These are phyloP conservation scores for Papilio aristodemus DNA, from an alignment of 1,140 invertebrate genomes.

Conservation along the genomic window DNA sequence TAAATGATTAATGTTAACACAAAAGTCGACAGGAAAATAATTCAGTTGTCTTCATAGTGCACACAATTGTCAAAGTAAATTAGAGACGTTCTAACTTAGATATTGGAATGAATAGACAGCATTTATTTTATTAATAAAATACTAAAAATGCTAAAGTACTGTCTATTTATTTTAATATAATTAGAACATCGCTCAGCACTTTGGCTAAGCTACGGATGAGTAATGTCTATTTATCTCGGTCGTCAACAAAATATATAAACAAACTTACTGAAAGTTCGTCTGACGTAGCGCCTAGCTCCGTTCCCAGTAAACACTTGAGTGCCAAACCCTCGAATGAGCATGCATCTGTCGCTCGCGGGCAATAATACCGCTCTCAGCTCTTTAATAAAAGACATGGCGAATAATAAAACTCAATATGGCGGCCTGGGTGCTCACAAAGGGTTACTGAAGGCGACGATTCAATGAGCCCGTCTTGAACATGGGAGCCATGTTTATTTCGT, in stretches of 20 bases:
- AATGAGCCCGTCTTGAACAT: conserved; percentile 16
- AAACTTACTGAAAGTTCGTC: background rate
- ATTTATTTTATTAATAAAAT: too few relatives aligned
- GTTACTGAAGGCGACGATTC: conserved; percentile 38
- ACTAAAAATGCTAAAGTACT: too few relatives aligned
- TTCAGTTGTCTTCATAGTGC: too few relatives aligned
- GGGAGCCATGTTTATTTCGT: conserved; percentile 26
- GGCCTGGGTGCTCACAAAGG: conserved; percentile 55
- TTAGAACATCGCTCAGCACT: too few relatives aligned
- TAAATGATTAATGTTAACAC: too few relatives aligned
- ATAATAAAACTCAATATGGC: conserved; percentile 68
- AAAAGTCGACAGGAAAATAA: too few relatives aligned
- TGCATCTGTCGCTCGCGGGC: conserved; percentile 59
- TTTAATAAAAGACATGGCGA: conserved; percentile 62
- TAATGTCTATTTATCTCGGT: too few relatives aligned
- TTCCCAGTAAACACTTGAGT: conserved; percentile 35
- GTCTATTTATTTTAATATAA: too few relatives aligned
- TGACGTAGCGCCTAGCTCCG: background rate
- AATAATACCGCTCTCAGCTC: conserved; percentile 49
- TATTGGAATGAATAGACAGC: too few relatives aligned
- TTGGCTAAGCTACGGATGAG: too few relatives aligned
- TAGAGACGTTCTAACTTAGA: too few relatives aligned
- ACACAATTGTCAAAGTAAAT: too few relatives aligned
- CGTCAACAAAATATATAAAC: background rate
- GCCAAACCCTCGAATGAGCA: conserved; percentile 47